These are phyloP conservation scores for Drosophila mercatorum DNA, from an alignment of 2,888 invertebrate genomes.

Conservation along the genomic window DNA sequence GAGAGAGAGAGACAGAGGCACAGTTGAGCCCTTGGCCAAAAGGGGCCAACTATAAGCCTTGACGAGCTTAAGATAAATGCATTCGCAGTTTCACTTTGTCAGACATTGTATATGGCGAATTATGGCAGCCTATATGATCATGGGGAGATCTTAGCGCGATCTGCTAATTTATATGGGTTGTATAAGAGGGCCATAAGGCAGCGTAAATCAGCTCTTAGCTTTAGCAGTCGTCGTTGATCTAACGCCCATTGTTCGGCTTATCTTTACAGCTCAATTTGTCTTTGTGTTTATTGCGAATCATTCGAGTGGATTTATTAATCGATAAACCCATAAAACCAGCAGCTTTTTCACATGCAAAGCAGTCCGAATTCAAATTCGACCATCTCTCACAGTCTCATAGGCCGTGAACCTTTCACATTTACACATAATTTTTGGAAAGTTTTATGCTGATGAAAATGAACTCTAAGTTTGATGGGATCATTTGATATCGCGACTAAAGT, in stretches of 20 bases:
- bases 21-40: conserved; percentile 40
- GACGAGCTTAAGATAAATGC: conserved; percentile 33
- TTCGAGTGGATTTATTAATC: conserved; percentile 43
- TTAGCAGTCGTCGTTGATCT: conserved; percentile 12
- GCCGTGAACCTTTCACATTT: conserved; percentile 72
- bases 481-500: conserved; percentile 23
- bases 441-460: conserved; percentile 60
- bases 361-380: conserved; percentile 9
- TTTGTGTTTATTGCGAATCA: conserved; percentile 27
- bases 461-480: conserved; percentile 42
- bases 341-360: conserved; percentile 45
- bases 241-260: conserved; percentile 21
- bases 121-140: conserved; percentile 19
- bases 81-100: conserved; percentile 31
- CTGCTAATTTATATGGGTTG: conserved; percentile 12
- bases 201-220: conserved; percentile 11
- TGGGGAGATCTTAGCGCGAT: conserved; percentile 14
- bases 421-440: conserved; percentile 70
- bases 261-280: conserved; percentile 30
- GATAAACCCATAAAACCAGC: conserved; percentile 25
- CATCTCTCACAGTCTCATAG: background rate
- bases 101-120: conserved; percentile 18
- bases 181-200: conserved; percentile 4
- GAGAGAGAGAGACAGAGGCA: background rate
- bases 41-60: conserved; percentile 33